These are phyloP conservation scores for Procambarus virginalis DNA, from an alignment of 1,140 invertebrate genomes.

Conservation along the genomic window DNA sequence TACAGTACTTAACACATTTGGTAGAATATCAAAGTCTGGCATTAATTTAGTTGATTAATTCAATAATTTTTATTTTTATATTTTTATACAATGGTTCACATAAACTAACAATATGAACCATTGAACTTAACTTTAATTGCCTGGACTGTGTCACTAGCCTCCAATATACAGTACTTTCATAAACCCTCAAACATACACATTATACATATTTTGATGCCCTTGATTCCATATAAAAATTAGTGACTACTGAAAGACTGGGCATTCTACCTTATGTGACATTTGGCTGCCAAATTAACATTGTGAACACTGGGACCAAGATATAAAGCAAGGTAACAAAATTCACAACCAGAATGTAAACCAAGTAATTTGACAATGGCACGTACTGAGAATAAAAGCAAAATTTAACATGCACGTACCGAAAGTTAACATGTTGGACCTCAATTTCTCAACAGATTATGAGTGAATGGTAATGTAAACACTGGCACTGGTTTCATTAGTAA, in stretches of 20 bases:
- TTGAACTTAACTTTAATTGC: neutral
- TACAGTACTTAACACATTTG: conserved; percentile 19
- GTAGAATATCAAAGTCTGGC: conserved; percentile 42
- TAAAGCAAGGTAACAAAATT: conserved; percentile 1
- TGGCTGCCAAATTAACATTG: conserved; percentile 37
- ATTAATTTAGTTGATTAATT: neutral
- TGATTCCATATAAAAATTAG: conserved; percentile 38
- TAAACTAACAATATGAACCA: neutral
- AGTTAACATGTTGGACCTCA: conserved; percentile 28
- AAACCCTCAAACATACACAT: too few relatives aligned
- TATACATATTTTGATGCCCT: neutral
- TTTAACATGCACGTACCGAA: neutral
- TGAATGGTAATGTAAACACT: conserved; percentile 11
- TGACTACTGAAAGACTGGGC: conserved; percentile 50
- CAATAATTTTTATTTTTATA: neutral
- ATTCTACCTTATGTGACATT: conserved; percentile 56
- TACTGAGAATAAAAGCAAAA: neutral
- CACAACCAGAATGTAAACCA: neutral
- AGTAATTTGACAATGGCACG: neutral
- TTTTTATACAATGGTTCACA: neutral
- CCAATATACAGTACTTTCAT: neutral
- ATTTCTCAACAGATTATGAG: conserved; percentile 5
- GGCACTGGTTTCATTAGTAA: conserved; percentile 20
- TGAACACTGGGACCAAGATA: conserved; percentile 8
- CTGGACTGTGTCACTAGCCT: conserved; percentile 2